A percentile compares a stretch with the other conserved stretches of the same genome.
Evolutionary conservation across 2,113 vertebrate species (phyloP).

Genomic region (Cariama cristata): DNA sequence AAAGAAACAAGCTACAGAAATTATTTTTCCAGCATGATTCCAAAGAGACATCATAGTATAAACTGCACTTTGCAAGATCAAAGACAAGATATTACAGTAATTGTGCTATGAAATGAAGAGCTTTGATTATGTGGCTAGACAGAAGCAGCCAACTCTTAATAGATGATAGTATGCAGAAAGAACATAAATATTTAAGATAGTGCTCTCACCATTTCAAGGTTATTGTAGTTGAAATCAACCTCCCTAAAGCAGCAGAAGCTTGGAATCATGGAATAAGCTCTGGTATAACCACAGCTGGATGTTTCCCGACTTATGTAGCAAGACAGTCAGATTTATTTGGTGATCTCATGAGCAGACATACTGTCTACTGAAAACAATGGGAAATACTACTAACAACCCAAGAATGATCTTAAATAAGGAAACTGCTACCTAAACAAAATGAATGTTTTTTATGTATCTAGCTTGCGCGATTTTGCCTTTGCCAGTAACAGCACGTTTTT

Average conservation of each 20-base stretch:
- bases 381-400: background rate
- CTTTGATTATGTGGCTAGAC: background rate
- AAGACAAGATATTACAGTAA: background rate
- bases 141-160: background rate
- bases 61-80: background rate
- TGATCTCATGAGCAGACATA: background rate
- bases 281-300: background rate
- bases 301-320: background rate
- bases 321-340: background rate
- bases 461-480: background rate
- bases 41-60: background rate
- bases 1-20: background rate
- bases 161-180: background rate
- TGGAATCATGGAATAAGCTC: background rate
- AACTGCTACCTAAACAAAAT: background rate
- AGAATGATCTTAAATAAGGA: background rate
- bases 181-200: background rate
- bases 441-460: background rate
- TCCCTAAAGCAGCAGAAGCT: background rate
- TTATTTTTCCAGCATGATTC: background rate
- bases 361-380: background rate
- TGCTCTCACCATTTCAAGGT: background rate
- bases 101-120: background rate
- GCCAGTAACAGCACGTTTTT: background rate
- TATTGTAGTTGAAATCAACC: background rate